These are phyloP conservation scores for Mobula birostris DNA, from an alignment of 2,113 vertebrate species.

Conservation along the genomic window DNA sequence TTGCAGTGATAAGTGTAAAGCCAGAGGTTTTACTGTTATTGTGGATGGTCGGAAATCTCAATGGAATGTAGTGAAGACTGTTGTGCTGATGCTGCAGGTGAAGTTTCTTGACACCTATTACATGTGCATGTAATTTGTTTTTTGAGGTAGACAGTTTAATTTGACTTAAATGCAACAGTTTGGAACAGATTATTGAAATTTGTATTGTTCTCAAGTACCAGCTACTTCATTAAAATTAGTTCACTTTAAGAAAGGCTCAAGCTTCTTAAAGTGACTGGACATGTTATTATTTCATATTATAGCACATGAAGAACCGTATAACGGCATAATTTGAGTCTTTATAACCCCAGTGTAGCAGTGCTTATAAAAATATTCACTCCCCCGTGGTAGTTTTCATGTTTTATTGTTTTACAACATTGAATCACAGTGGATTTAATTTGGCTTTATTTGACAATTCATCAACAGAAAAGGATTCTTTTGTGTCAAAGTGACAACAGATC, in stretches of 20 bases:
- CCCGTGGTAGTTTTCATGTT: too few relatives aligned
- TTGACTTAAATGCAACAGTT: too few relatives aligned
- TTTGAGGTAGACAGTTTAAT: not conserved
- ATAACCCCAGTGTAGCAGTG: not conserved
- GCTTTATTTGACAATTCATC: too few relatives aligned
- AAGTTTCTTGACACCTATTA: constrained; percentile 33
- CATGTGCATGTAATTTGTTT: not conserved
- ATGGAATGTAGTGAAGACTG: constrained; percentile 95
- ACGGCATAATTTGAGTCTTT: not conserved
- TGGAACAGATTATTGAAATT: too few relatives aligned
- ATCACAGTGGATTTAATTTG: too few relatives aligned
- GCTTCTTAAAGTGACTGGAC: not conserved
- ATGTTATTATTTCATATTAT: not conserved
- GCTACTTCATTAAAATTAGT: not conserved
- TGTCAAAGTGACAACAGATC: too few relatives aligned
- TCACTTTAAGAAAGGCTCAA: not conserved
- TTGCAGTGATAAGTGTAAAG: constrained; percentile 90
- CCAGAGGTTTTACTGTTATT: constrained; percentile 95
- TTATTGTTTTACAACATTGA: too few relatives aligned
- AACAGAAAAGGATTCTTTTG: too few relatives aligned
- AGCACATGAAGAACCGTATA: not conserved
- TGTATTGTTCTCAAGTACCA: not conserved
- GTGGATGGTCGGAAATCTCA: constrained; percentile 94
- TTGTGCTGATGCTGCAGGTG: constrained; percentile 98
- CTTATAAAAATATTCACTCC: too few relatives aligned